Conservation (phyloP, 2,113 vertebrate genomes). For the Calyptommatus sinebrachiatus region DNA sequence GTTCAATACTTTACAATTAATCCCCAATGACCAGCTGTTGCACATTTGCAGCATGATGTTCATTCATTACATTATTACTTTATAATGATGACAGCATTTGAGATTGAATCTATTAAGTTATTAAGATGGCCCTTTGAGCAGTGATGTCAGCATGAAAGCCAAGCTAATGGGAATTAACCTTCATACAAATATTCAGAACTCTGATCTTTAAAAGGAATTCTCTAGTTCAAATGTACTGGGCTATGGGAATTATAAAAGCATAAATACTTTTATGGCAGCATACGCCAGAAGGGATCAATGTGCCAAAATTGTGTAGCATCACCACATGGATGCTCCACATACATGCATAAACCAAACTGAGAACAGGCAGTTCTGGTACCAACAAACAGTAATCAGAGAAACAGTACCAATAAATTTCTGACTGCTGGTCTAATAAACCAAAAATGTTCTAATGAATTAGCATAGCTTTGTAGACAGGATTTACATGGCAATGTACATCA, state of each 20-base stretch:
- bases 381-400: too few species aligned
- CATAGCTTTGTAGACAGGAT: too few species aligned
- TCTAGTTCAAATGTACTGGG: not conserved
- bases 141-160: not conserved
- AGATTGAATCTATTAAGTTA: not conserved
- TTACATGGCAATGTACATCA: too few species aligned
- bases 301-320: too few species aligned
- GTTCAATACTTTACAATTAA: not conserved
- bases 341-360: too few species aligned
- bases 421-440: too few species aligned
- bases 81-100: slow-evolving; percentile 12
- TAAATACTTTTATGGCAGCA: too few species aligned
- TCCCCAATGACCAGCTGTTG: slow-evolving; percentile 4
- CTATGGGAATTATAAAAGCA: not conserved
- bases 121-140: not conserved
- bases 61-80: slow-evolving; percentile 17
- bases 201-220: not conserved
- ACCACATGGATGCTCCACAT: too few species aligned
- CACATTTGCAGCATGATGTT: not conserved
- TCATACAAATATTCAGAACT: not conserved
- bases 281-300: too few species aligned
- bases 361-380: too few species aligned
- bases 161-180: not conserved
- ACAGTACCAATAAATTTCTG: too few species aligned
- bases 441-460: too few species aligned